Evolutionary conservation across 1,140 invertebrate species (phyloP), one percentile per base, ranked within the genome.

Genomic region (Pseudobourletiella spinata): DNA sequence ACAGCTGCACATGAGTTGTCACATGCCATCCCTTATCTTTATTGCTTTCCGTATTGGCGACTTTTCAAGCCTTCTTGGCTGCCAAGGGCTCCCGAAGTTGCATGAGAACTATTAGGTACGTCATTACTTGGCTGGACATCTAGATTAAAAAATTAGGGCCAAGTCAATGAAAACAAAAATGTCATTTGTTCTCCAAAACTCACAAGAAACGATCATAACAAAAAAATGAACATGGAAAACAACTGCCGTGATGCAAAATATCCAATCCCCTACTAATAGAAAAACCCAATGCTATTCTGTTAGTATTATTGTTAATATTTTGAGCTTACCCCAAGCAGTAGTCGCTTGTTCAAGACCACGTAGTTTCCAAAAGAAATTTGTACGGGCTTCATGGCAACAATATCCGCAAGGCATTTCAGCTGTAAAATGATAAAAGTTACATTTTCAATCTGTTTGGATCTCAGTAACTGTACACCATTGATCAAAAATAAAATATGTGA

Each of bases 91-190:
- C 22, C 14, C 11, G 4, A 18, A 54, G 11, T 26, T 54, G 50
- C 50, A 54, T 54, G 14, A 54, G 11, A 4, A 54, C 50, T 16
- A 54, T 54, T 15, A 54, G 25, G 25, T 54, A 54, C 4, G 50
- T 26, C 14, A 54, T 28, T 22, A 54, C 25, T 54, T 54, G 50
- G 50, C 16, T 54, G 28, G 6, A 28, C 20, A 54, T 25, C 50
- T n/a, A n/a, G n/a, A n/a, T n/a, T n/a, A n/a, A n/a, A n/a, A n/a
- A n/a, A n/a, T n/a, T n/a, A n/a, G n/a, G n/a, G n/a, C n/a, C n/a
- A n/a, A n/a, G n/a, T n/a, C n/a, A n/a, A n/a, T 54, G 50, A 25
- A 54, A 54, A 8, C 6, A 30, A 54, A 26, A 26, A 8, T 54
- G 11, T 48, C 11, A 15, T 39, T 11, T 18, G 8, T 15, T 15